These are phyloP conservation scores for Liolophura sinensis DNA, from an alignment of 1,140 invertebrate species.

Conservation along the genomic window DNA sequence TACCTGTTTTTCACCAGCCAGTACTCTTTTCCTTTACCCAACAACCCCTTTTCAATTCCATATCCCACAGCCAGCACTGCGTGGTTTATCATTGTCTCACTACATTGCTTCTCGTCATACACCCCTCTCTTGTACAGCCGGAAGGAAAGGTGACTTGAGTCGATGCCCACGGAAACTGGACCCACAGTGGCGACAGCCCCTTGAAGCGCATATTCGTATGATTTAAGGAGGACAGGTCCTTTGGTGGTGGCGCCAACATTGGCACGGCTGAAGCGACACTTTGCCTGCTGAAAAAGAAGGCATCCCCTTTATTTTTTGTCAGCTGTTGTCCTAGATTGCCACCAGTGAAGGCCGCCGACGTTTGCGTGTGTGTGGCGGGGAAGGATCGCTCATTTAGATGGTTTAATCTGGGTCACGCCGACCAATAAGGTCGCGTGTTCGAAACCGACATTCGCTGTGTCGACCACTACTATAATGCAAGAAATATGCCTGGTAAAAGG, in stretches of 20 bases:
- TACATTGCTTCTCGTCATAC: slow-evolving; percentile 37
- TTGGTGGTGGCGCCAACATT: slow-evolving; percentile 78
- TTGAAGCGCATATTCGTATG: slow-evolving; percentile 68
- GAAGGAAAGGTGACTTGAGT: slow-evolving; percentile 79
- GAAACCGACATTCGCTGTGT: too few species aligned
- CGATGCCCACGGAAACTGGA: slow-evolving; percentile 81
- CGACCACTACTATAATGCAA: too few species aligned
- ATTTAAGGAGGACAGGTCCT: slow-evolving; percentile 74
- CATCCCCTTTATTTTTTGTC: too few species aligned
- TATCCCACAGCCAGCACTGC: slow-evolving; percentile 64
- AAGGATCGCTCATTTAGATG: too few species aligned
- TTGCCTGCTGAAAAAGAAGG: slow-evolving; percentile 58
- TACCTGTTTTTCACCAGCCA: slow-evolving; percentile 64
- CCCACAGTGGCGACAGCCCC: slow-evolving; percentile 82
- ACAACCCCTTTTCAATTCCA: slow-evolving; percentile 62
- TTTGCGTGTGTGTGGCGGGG: too few species aligned
- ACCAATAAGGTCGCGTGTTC: too few species aligned
- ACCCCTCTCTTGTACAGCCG: slow-evolving; percentile 67
- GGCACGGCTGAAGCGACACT: slow-evolving; percentile 68
- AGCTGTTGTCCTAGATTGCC: too few species aligned
- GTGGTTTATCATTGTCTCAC: slow-evolving; percentile 54
- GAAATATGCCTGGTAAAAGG: too few species aligned
- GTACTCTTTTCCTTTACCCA: slow-evolving; percentile 68
- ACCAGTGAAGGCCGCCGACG: too few species aligned
- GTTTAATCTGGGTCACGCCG: too few species aligned